These are phyloP conservation scores for Zoanthus sociatus DNA, from an alignment of 92 coral and sea anemone species.

Conservation along the genomic window DNA sequence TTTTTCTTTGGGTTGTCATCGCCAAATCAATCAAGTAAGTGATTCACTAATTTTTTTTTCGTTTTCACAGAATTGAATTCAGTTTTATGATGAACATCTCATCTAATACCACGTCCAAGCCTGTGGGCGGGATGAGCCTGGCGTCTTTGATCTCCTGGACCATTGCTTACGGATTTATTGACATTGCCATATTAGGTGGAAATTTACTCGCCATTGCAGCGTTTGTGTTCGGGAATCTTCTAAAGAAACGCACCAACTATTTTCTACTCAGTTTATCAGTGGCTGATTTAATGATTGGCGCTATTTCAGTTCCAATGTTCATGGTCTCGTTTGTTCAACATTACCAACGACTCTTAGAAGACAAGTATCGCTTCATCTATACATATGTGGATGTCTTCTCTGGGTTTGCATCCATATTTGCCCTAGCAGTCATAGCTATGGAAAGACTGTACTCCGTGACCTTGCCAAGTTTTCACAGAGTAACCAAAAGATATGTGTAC, in stretches of 20 bases:
- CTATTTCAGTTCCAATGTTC: constrained; percentile 35
- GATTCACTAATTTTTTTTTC: neutral
- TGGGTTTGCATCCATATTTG: constrained; percentile 44
- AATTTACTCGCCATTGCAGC: constrained; percentile 34
- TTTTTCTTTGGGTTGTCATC: neutral
- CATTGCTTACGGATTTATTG: constrained; percentile 29
- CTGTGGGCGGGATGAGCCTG: constrained; percentile 3
- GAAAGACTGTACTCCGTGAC: constrained; percentile 42
- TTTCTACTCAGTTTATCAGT: constrained; percentile 47
- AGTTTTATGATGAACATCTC: constrained; percentile 5
- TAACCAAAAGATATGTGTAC: constrained; percentile 29
- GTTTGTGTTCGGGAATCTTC: constrained; percentile 33
- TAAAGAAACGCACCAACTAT: constrained; percentile 47
- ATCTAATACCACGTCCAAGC: neutral
- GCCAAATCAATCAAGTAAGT: neutral
- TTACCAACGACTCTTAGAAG: neutral
- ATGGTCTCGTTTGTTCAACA: constrained; percentile 14
- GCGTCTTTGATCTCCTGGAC: constrained; percentile 22
- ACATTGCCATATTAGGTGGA: constrained; percentile 17
- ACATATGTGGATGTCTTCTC: constrained; percentile 45
- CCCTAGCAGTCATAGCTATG: constrained; percentile 34
- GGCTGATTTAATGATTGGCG: constrained; percentile 44
- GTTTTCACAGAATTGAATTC: no score
- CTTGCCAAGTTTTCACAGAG: constrained; percentile 43
- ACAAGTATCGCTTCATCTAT: constrained; percentile 24